A percentile compares a stretch with the other conserved stretches of the same genome.
Conservation (phyloP, 2,888 invertebrate genomes). For the Vanessa cardui region DNA sequence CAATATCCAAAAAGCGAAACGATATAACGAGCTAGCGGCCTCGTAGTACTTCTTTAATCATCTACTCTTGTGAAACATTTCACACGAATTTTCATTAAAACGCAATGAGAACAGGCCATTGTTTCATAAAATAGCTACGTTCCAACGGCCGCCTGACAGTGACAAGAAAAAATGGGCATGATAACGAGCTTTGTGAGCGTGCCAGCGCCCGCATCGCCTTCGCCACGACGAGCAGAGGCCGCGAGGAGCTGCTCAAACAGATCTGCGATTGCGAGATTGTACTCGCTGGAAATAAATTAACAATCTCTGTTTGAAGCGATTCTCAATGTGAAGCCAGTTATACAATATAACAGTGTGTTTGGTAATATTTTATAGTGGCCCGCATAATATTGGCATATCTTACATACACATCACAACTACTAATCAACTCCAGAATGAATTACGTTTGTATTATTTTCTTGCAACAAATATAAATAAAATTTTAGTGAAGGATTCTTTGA, state of each 20-base stretch:
- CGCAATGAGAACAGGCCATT: conserved; percentile 5
- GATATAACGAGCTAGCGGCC: background rate
- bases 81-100: conserved; percentile 1
- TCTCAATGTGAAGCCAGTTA: no score
- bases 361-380: no score
- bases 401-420: no score
- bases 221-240: background rate
- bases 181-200: conserved; percentile 15
- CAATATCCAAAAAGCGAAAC: background rate
- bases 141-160: conserved; percentile 7
- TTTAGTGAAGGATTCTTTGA: no score
- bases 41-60: conserved; percentile 2
- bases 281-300: no score
- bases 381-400: no score
- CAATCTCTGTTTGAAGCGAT: no score
- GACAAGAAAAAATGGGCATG: conserved; percentile 5
- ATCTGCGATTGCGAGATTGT: background rate
- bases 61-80: conserved; percentile 1
- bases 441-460: no score
- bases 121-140: conserved; percentile 9
- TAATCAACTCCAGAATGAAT: no score
- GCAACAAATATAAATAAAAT: no score
- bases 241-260: background rate
- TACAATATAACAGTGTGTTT: no score
- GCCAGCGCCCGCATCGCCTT: conserved; percentile 15